Conservation (phyloP, 2,113 vertebrate genomes). For the Albula goreensis region DNA sequence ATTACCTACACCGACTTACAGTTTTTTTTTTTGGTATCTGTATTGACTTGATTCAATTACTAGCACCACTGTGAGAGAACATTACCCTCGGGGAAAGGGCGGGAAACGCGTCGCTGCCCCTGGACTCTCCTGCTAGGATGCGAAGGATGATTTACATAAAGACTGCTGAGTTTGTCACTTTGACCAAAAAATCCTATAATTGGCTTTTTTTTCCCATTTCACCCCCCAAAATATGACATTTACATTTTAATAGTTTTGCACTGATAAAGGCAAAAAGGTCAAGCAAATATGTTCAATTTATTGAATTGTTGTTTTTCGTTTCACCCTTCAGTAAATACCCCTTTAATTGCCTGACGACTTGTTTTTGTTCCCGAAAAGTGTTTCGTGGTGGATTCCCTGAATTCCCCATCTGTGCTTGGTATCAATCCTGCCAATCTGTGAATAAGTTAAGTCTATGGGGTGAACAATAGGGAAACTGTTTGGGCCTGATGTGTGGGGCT, state of each 20-base stretch:
- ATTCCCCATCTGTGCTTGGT: conserved; percentile 6
- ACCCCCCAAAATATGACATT: conserved; percentile 75
- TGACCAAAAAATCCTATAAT: conserved; percentile 72
- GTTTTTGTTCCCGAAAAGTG: conserved; percentile 27
- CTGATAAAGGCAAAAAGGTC: conserved; percentile 75
- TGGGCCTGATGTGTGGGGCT: conserved; percentile 53
- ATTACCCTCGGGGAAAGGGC: conserved; percentile 68
- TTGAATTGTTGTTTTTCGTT: conserved; percentile 64
- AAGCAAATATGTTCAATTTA: conserved; percentile 73
- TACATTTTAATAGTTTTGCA: conserved; percentile 86
- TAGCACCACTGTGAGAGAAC: conserved; percentile 74
- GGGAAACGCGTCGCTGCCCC: conserved; percentile 63
- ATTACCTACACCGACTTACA: conserved; percentile 74
- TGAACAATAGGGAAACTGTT: conserved; percentile 69
- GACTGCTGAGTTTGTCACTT: conserved; percentile 78
- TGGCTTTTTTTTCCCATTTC: conserved; percentile 71
- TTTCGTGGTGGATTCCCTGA: conserved; percentile 3
- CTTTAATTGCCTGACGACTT: conserved; percentile 34
- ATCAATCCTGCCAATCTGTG: conserved; percentile 29
- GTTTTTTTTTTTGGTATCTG: conserved; percentile 69
- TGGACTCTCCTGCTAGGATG: conserved; percentile 49
- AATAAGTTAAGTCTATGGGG: conserved; percentile 40
- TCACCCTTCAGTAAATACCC: conserved; percentile 37
- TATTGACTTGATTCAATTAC: conserved; percentile 89
- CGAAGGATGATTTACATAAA: conserved; percentile 63